Base-by-base conservation (phyloP, 2,797 vertebrate genomes). In the Cygnus olor region DNA sequence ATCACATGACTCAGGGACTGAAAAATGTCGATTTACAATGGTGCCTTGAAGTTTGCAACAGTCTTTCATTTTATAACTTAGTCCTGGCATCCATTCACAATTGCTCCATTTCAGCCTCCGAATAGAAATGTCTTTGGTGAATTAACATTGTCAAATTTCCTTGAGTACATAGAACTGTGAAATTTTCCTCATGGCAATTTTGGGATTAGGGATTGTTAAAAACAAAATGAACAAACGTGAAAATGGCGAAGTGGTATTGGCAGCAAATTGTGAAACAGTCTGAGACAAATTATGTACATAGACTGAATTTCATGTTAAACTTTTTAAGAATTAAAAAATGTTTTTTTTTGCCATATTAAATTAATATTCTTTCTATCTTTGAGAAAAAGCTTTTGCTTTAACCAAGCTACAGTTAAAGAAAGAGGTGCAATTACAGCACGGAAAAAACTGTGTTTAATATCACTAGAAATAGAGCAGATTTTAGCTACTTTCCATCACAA, bases 91-190 rank as follows among this genome's bases (percentile, higher is more conserved):
- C 21, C 20, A 51, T 85, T 92, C 63, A 79, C 66, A 81, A 53
- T 61, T 76, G 16, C 58, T 91, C 86, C 21, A n/a, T 82, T 96
- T 95, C n/a, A 84, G 47, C 21, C 91, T 93, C 30, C 30, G 64
- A 63, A 68, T 10, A 70, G 24, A 84, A 85, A 85, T 61, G 8
- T 70, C 34, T 47, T 36, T 80, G 30, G 36, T 85, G 34, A 82
- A 86, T 12, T 79, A 84, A 45, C 10, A 51, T 22, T 73, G 28
- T 79, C 51, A 45, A 34, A 47, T 73, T 91, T 90, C 58, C 47
- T 80, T 87, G 71, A 65, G 38, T 69, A 61, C 28, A 63, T 69
- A 80, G 54, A 73, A 85, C 16, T 85, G 74, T 51, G 77, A 68
- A 69, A 69, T 47, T 72, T 94, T 95, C 42, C 81, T 95, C 4